phyloP scores from a whole-genome alignment of 1,140 invertebrate species.

The Papilio dardanus region DNA sequence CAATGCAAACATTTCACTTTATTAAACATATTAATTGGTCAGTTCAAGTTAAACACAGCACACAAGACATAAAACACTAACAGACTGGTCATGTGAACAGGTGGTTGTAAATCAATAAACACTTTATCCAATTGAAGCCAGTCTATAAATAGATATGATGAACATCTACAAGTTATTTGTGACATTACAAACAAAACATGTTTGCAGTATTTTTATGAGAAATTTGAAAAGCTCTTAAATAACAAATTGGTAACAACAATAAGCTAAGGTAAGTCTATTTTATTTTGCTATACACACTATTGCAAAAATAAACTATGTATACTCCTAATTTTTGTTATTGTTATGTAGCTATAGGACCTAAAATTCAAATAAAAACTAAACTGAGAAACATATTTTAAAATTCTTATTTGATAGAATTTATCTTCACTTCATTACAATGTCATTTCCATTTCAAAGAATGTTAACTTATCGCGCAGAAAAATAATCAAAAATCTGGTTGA shows the following conservation, averaged over 20 bases:
- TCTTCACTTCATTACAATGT: too few relatives aligned
- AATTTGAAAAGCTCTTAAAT: conserved; percentile 9
- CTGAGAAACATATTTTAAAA: too few relatives aligned
- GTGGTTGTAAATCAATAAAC: conserved; percentile 35
- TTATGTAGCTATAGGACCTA: too few relatives aligned
- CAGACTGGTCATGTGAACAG: conserved; percentile 25
- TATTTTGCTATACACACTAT: too few relatives aligned
- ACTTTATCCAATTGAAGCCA: conserved; percentile 35
- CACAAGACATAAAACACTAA: conserved; percentile 20
- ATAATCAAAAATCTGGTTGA: too few relatives aligned
- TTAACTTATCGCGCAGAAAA: too few relatives aligned
- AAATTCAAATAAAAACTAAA: too few relatives aligned
- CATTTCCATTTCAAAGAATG: too few relatives aligned
- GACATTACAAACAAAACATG: conserved; percentile 12
- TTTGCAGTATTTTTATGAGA: neutral
- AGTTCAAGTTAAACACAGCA: neutral
- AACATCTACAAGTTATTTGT: conserved; percentile 23
- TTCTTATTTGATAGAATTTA: too few relatives aligned
- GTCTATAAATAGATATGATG: conserved; percentile 32
- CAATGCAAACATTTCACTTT: conserved; percentile 5
- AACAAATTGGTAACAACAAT: neutral
- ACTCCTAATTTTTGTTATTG: too few relatives aligned
- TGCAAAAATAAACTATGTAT: too few relatives aligned
- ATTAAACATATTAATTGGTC: neutral
- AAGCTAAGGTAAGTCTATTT: neutral